Evolutionary conservation across 1,140 invertebrate genomes (phyloP), one percentile per base, ranked within the genome.

Genomic region (Amphibalanus amphitrite): DNA sequence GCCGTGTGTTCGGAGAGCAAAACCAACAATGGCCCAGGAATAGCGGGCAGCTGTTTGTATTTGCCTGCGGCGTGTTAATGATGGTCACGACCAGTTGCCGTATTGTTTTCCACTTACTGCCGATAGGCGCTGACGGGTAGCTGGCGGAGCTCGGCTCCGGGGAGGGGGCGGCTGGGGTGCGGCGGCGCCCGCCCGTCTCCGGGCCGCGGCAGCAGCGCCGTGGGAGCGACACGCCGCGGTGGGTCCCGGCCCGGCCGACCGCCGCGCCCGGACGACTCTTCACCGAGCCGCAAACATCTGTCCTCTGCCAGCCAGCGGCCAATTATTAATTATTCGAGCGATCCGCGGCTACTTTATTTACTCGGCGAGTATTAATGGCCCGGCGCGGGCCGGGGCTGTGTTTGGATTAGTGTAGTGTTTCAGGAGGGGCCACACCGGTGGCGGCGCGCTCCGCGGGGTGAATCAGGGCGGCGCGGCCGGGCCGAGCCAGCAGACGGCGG

Each of bases 341-440:
- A 59, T 59, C 47, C 47, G 47, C 10, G 47, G 23, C 10, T 59
- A 59, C 47, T 59, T 6, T 59, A 59, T 59, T 59, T 59, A 59
- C 47, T 23, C 47, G 23, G 47, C 47, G 47, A 59, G 47, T 59
- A 59, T 59, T 59, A 59, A 59, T 59, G 47, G 47, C 10, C 1
- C 47, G 13, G 47, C 13, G 47, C 47, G 20, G 47, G 13, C 47
- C 13, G 47, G 47, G 20, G 47, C 10, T 23, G 47, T 59, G 47
- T 59, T 59, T 59, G 20, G 47, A 59, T 59, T 59, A 59, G 47
- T 59, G 47, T 59, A 59, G 47, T 59, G 47, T 59, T 59, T 59
- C 47, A 59, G 47, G 20, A 23, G 47, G 47, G 47, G 47, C 47
- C 47, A 59, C 47, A 59, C 47, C 23, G 1, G 47, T 59, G 13